Evolutionary conservation across 2,888 invertebrate genomes (phyloP), one percentile per base, ranked within the genome.

Genomic region (Abrostola triplasia): DNA sequence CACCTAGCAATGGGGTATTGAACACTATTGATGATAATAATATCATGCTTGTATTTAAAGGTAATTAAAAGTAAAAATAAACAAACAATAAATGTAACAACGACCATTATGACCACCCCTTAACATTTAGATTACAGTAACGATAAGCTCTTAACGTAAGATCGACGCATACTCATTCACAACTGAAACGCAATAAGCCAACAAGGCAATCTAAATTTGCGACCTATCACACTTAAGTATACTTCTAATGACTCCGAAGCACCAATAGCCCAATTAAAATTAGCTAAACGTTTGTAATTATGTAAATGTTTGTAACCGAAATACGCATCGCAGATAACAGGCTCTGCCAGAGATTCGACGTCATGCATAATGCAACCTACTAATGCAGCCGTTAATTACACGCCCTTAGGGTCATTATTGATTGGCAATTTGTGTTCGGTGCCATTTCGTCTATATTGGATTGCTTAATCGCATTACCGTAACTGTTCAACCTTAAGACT

Each of bases 341-440:
- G 53, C 77, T 73, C 72, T 77, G 76, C 75, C 80, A 82, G 87
- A 86, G 89, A 90, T 89, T 90, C 86, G 78, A 80, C 81, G 82
- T 85, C 85, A 91, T 92, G 90, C 90, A 92, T 92, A 88, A 92
- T 91, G 89, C 89, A 91, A 71, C 71, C 77, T 81, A 80, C 89
- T 90, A 91, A 92, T 92, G 89, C 84, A 86, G 83, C 82, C 81
- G 88, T 89, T 92, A 91, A 92, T 92, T 89, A 90, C 87, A 83
- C 66, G 84, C 85, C 89, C 88, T 89, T 85, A 84, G 86, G 88
- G 87, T 82, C 83, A 84, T 85, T 86, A 89, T 90, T 90, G 89
- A 90, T 90, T 91, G 88, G 84, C 88, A 90, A 90, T 90, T 87
- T 88, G 86, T 73, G 83, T 67, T 70, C 62, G 70, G 77, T 82